Conservation (phyloP, 2,888 invertebrate genomes). For the Andrena marginata region DNA sequence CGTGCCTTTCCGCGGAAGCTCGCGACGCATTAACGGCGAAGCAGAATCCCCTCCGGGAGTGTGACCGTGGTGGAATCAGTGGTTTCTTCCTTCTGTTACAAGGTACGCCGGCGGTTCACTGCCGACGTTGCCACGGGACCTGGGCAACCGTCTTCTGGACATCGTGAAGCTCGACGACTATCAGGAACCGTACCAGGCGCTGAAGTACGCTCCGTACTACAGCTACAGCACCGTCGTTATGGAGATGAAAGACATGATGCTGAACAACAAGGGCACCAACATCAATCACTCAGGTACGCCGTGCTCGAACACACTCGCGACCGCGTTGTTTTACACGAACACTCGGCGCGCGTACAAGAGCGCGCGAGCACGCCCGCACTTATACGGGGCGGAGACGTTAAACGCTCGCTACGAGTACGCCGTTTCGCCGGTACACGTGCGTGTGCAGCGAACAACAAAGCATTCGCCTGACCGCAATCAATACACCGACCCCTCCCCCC, state of each 20-base stretch:
- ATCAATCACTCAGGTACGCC: conserved; percentile 82
- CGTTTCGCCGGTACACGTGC: conserved; percentile 39
- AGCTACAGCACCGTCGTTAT: conserved; percentile 91
- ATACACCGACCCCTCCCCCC: no score
- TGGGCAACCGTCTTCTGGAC: conserved; percentile 87
- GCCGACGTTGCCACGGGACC: conserved; percentile 84
- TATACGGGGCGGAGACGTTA: conserved; percentile 43
- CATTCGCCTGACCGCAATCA: conserved; percentile 80
- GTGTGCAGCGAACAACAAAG: conserved; percentile 72
- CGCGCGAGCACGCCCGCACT: conserved; percentile 7
- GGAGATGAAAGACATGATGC: conserved; percentile 90
- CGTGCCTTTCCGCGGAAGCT: background rate
- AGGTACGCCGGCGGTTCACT: conserved; percentile 84
- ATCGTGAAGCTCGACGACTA: conserved; percentile 90
- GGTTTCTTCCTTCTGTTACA: conserved; percentile 36
- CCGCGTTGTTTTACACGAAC: conserved; percentile 24
- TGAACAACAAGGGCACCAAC: conserved; percentile 84
- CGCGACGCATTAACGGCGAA: background rate
- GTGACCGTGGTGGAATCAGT: conserved; percentile 12
- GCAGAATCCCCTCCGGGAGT: conserved; percentile 1
- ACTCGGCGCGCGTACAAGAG: background rate
- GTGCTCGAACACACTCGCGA: conserved; percentile 44
- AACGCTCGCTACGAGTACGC: conserved; percentile 33
- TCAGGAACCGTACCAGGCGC: conserved; percentile 92
- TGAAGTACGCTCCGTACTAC: conserved; percentile 91